Conservation (phyloP, 2,888 invertebrate species). For the Oscheius sp. region DNA sequence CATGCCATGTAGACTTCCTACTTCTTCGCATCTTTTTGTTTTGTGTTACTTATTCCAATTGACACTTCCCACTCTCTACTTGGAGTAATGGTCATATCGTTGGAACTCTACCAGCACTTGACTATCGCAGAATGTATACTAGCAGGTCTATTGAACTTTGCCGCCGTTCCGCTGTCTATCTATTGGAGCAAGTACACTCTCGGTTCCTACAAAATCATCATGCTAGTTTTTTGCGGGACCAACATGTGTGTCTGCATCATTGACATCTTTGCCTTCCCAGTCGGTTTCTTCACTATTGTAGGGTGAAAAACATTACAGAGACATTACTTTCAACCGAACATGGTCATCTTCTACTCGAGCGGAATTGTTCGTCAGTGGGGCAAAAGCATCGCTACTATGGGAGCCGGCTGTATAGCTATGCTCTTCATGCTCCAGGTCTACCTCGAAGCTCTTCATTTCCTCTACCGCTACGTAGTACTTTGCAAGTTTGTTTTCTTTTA, state of each 20-base stretch:
- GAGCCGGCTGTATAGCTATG: not conserved
- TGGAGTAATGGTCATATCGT: no score
- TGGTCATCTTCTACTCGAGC: not conserved
- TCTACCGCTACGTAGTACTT: not conserved
- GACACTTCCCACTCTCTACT: no score
- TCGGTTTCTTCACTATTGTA: not conserved
- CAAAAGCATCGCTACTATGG: not conserved
- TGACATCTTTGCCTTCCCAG: not conserved
- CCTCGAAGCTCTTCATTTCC: not conserved
- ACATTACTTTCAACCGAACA: not conserved
- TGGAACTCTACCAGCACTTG: no score
- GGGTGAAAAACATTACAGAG: not conserved
- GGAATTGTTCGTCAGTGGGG: not conserved
- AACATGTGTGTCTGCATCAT: not conserved
- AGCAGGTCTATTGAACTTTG: not conserved
- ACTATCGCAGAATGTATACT: not conserved
- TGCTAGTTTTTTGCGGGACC: not conserved
- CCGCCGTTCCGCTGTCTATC: not conserved
- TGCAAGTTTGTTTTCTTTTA: not conserved
- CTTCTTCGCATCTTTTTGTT: no score
- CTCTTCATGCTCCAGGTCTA: not conserved
- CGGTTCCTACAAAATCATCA: conserved; percentile 4
- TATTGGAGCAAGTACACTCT: not conserved
- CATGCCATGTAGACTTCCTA: no score
- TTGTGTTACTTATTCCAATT: no score